phyloP scores from a whole-genome alignment of 2,888 invertebrate species.

The Molorchus minor region DNA sequence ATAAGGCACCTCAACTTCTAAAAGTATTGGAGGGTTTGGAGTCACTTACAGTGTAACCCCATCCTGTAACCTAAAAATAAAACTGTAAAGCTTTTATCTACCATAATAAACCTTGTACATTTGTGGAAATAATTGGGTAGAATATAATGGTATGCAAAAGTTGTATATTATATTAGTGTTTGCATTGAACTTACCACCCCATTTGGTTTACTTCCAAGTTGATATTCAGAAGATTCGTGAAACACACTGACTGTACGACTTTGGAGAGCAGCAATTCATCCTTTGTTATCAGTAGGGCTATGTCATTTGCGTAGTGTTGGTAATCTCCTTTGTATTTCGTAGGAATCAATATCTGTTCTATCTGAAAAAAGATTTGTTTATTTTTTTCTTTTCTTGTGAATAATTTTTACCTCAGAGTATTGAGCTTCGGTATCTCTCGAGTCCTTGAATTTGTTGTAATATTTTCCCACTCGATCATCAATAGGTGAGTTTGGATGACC shows the following conservation, averaged over 20 bases:
- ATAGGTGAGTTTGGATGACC: slow-evolving; percentile 27
- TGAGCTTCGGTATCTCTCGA: slow-evolving; percentile 48
- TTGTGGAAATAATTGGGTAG: no score
- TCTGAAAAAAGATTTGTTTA: no score
- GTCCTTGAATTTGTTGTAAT: slow-evolving; percentile 50
- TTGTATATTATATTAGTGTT: not conserved
- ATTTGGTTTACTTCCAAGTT: slow-evolving; percentile 11
- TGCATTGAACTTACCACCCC: slow-evolving; percentile 45
- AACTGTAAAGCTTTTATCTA: no score
- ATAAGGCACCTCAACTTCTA: slow-evolving; percentile 46
- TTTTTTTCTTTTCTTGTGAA: not conserved
- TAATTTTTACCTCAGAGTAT: slow-evolving; percentile 45
- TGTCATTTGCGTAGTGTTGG: slow-evolving; percentile 52
- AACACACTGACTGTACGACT: slow-evolving; percentile 58
- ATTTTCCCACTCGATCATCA: slow-evolving; percentile 54
- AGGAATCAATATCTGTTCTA: slow-evolving; percentile 41
- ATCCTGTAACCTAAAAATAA: slow-evolving; percentile 53
- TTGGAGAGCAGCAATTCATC: slow-evolving; percentile 49
- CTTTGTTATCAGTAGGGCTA: slow-evolving; percentile 55
- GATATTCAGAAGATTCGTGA: slow-evolving; percentile 35
- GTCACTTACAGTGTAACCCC: slow-evolving; percentile 51
- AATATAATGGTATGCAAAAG: no score
- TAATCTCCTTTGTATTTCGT: slow-evolving; percentile 44
- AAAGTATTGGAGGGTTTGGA: slow-evolving; percentile 46
- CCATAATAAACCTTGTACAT: no score